These are phyloP conservation scores for Spodoptera picta DNA, from an alignment of 2,888 invertebrate species.

Conservation along the genomic window DNA sequence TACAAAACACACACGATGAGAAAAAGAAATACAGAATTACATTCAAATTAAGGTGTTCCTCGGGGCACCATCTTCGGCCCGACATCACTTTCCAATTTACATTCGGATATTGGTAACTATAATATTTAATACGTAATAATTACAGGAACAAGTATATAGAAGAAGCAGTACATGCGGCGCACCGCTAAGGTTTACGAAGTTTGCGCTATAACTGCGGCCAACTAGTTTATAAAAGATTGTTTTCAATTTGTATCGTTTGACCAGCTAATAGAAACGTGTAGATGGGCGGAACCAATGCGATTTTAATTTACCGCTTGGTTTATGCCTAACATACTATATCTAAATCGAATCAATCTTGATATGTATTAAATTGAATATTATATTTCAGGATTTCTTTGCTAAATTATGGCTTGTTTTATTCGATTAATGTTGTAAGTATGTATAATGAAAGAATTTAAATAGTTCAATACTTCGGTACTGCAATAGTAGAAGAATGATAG, in stretches of 20 bases:
- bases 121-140: too few relatives aligned
- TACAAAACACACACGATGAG: too few relatives aligned
- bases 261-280: constrained; percentile 55
- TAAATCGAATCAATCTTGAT: constrained; percentile 28
- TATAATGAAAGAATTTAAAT: neutral
- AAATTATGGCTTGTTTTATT: constrained; percentile 7
- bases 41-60: neutral
- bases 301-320: constrained; percentile 54
- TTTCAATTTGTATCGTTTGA: constrained; percentile 54
- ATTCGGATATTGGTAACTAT: too few relatives aligned
- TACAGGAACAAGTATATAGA: neutral
- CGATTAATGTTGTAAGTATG: neutral
- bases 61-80: neutral
- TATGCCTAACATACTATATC: constrained; percentile 30
- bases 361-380: constrained; percentile 36
- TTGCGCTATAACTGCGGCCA: constrained; percentile 3
- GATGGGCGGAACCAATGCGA: constrained; percentile 54
- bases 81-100: neutral
- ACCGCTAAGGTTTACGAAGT: constrained; percentile 2
- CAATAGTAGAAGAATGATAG: too few relatives aligned
- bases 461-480: neutral
- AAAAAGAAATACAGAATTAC: too few relatives aligned
- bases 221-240: constrained; percentile 47
- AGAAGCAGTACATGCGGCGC: neutral
- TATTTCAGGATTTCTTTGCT: constrained; percentile 13